Evolutionary conservation across 2,113 vertebrate species (phyloP), one percentile per base, ranked within the genome.

Genomic region (Gobio gobio): DNA sequence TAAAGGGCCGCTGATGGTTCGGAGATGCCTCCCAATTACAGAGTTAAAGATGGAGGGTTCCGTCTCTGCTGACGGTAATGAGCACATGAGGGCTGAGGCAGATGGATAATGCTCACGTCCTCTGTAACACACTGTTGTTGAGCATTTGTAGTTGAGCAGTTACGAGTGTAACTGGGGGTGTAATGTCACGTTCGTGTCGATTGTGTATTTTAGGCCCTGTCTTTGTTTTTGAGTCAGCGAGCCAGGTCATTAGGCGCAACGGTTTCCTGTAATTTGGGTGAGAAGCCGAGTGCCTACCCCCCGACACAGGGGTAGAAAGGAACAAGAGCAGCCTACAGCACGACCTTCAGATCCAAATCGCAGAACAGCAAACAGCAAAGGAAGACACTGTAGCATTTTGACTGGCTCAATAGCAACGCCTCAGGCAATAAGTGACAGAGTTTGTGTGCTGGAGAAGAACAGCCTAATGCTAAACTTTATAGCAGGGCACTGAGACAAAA

Each of bases 211-310:
- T 73, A 26, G 79, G 82, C 77, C 6, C 20, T 2, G 85, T 64
- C 59, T 83, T 82, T 82, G 85, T 85, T 88, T 82, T 83, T 63
- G 79, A 83, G 82, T 66, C 59, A 26, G 51, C 58, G 49, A 87
- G 83, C 74, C 78, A 89, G 85, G 82, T 81, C 86, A 90, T 89
- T 87, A 89, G 87, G 47, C 84, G 49, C 70, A 59, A 86, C 81
- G 56, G 84, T 88, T 87, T 90, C 86, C 88, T 89, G 88, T 90
- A 85, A 90, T 92, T 93, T 92, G 89, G 89, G 85, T 59, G 56
- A 83, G 86, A 88, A 80, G 74, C 75, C 89, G 86, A 84, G 9
- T 1, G 86, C 89, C 85, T 87, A 85, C 83, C 90, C 78, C 73
- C 18, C 45, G 74, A 54, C 59, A 20, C 24, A 36, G 58, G 72